These are phyloP conservation scores for Microtus californicus DNA, from an alignment of 2,797 vertebrate genomes.

Conservation along the genomic window DNA sequence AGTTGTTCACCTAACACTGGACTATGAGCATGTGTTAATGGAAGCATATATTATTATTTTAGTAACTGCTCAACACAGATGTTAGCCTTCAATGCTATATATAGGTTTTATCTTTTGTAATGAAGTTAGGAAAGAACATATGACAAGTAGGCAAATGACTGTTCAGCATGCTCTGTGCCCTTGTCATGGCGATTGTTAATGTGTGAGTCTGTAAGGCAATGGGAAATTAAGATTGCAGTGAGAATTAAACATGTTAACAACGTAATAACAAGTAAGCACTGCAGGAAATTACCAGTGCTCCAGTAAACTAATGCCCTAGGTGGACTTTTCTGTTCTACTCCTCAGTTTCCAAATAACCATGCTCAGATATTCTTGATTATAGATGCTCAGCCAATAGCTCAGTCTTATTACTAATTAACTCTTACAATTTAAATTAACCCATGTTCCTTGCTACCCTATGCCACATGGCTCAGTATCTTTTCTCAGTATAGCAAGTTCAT, in stretches of 20 bases:
- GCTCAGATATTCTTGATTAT: background rate
- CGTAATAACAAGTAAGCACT: background rate
- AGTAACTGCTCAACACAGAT: background rate
- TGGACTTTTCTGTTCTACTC: background rate
- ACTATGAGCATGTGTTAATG: background rate
- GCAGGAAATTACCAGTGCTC: background rate
- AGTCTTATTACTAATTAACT: background rate
- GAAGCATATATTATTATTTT: background rate
- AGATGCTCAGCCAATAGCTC: background rate
- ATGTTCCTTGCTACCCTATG: background rate
- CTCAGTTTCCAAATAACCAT: background rate
- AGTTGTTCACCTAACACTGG: background rate
- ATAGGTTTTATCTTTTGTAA: background rate
- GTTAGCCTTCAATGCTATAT: background rate
- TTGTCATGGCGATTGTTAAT: background rate
- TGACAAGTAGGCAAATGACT: background rate
- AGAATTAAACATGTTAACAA: background rate
- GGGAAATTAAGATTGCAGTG: background rate
- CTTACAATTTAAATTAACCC: background rate
- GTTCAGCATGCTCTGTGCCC: background rate
- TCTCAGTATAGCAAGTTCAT: background rate
- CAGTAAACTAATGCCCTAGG: background rate
- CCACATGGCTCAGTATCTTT: background rate
- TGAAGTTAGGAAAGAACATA: background rate
- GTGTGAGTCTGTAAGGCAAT: background rate